These are phyloP conservation scores for Ips nitidus DNA, from an alignment of 1,140 invertebrate species.

Conservation along the genomic window DNA sequence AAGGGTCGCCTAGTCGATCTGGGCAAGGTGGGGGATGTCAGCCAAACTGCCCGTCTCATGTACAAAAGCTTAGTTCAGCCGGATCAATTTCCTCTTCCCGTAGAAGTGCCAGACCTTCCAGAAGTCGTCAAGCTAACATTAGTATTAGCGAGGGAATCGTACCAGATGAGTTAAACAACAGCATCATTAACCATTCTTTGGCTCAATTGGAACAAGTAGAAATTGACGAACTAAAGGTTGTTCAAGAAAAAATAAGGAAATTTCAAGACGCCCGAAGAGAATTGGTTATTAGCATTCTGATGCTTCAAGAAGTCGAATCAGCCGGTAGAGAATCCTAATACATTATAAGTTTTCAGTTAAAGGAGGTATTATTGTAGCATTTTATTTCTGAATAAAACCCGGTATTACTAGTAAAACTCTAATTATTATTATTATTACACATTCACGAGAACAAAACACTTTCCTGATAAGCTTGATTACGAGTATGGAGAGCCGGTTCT, in stretches of 20 bases:
- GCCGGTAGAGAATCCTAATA: too few species aligned
- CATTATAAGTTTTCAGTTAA: too few species aligned
- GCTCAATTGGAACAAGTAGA: not conserved
- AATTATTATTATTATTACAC: too few species aligned
- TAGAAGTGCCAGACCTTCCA: not conserved
- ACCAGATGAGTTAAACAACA: not conserved
- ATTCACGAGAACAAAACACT: too few species aligned
- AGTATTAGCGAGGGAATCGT: not conserved
- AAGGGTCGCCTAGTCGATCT: not conserved
- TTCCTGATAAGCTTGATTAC: too few species aligned
- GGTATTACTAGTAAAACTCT: too few species aligned
- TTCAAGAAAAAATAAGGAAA: constrained; percentile 7
- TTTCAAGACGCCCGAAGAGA: constrained; percentile 10
- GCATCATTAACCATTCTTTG: constrained; percentile 10
- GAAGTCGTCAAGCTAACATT: not conserved
- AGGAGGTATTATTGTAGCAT: too few species aligned
- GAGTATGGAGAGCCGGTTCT: too few species aligned
- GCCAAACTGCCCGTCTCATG: not conserved
- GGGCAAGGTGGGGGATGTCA: not conserved
- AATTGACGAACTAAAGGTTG: not conserved
- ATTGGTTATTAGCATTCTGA: not conserved
- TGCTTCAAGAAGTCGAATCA: too few species aligned
- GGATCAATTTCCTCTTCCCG: constrained; percentile 4
- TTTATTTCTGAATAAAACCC: too few species aligned
- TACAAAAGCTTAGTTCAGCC: not conserved